Conservation (phyloP, 2,797 vertebrate species). For the Crenuchus spilurus region DNA sequence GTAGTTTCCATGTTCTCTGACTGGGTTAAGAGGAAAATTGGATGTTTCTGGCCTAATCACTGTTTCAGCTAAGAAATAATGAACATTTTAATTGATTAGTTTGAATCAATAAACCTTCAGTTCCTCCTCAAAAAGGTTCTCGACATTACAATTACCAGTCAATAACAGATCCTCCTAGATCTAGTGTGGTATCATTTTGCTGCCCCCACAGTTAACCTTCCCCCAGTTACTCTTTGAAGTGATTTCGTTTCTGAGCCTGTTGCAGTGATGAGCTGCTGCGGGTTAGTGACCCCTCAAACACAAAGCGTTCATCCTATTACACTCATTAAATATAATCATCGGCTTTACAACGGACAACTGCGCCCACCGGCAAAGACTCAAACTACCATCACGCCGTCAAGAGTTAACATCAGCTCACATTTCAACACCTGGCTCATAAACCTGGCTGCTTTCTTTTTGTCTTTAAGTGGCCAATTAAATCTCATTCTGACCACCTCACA, state of each 20-base stretch:
- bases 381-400: not conserved
- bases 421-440: conserved; percentile 28
- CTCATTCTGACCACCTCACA: not conserved
- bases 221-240: not conserved
- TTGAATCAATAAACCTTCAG: not conserved
- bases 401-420: not conserved
- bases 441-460: not conserved
- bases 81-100: not conserved
- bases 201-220: conserved; percentile 9
- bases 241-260: conserved; percentile 7
- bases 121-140: conserved; percentile 7
- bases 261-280: conserved; percentile 15
- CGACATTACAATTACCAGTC: not conserved
- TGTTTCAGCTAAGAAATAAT: no score
- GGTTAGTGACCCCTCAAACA: conserved; percentile 35
- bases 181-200: not conserved
- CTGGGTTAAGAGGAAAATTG: no score
- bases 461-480: not conserved
- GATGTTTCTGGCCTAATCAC: no score
- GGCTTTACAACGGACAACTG: conserved; percentile 33
- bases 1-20: no score
- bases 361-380: conserved; percentile 17
- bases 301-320: conserved; percentile 27
- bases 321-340: conserved; percentile 41
- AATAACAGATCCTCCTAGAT: not conserved